Conservation (phyloP, 2,888 invertebrate genomes). For the Sceliomorpha sp. region DNA sequence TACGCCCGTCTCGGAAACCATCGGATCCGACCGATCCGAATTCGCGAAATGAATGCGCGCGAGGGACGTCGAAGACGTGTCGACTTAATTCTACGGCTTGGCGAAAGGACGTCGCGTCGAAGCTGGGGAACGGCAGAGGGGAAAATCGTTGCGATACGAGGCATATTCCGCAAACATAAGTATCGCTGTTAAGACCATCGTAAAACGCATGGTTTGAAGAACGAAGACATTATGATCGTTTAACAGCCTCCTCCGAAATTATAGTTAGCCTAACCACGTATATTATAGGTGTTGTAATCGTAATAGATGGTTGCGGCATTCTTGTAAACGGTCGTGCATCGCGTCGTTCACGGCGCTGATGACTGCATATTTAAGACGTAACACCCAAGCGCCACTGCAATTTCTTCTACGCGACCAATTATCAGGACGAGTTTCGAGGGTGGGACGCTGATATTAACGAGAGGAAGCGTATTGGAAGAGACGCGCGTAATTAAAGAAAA, state of each 20-base stretch:
- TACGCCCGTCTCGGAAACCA: constrained; percentile 36
- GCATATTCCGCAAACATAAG: background rate
- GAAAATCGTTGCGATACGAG: background rate
- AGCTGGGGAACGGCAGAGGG: background rate
- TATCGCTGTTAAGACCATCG: background rate
- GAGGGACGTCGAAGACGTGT: constrained; percentile 18
- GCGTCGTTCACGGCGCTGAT: too few species aligned
- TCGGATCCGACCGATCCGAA: constrained; percentile 26
- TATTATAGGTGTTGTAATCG: constrained; percentile 1
- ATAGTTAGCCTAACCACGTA: background rate
- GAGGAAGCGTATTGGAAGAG: too few species aligned
- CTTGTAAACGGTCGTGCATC: background rate
- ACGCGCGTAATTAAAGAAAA: too few species aligned
- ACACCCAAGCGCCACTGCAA: too few species aligned
- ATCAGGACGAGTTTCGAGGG: too few species aligned
- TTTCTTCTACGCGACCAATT: too few species aligned
- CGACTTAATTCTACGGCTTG: too few species aligned
- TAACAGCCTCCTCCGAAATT: background rate
- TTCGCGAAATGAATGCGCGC: constrained; percentile 9
- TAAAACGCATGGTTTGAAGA: background rate
- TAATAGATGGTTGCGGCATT: background rate
- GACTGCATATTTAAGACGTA: too few species aligned
- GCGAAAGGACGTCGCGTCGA: too few species aligned
- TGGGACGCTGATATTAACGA: background rate
- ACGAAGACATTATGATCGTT: background rate